phyloP scores from a whole-genome alignment of 1,140 invertebrate species.

The Aphaenogaster floridana region DNA sequence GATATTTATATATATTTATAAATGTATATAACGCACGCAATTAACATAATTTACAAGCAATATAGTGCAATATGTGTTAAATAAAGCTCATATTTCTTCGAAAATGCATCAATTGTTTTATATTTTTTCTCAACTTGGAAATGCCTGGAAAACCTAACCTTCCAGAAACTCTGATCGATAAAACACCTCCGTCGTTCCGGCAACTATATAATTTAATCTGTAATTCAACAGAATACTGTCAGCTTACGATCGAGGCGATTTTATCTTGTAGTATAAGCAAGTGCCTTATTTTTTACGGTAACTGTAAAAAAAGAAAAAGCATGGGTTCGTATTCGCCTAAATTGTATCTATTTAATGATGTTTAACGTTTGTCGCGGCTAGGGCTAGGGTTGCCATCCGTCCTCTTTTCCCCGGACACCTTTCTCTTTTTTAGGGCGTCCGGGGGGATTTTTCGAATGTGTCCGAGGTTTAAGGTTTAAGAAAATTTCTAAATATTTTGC shows the following conservation, averaged over 20 bases:
- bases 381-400: no score
- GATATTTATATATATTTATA: neutral
- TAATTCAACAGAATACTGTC: neutral
- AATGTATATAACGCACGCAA: neutral
- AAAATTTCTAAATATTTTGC: no score
- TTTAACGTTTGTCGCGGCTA: neutral
- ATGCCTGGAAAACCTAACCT: neutral
- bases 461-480: no score
- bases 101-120: neutral
- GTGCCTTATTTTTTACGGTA: conserved; percentile 48
- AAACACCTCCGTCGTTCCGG: conserved; percentile 10
- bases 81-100: neutral
- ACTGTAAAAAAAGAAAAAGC: conserved; percentile 20
- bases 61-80: neutral
- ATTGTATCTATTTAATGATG: neutral
- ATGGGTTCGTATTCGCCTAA: conserved; percentile 59
- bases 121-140: neutral
- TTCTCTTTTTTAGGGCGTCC: no score
- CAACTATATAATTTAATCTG: conserved; percentile 2
- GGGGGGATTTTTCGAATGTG: no score
- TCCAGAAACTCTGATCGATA: neutral
- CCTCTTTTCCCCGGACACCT: no score
- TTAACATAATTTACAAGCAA: neutral
- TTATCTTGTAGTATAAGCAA: neutral
- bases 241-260: neutral